Conservation (phyloP, 2,113 vertebrate species). For the Rhinogobius similis region DNA sequence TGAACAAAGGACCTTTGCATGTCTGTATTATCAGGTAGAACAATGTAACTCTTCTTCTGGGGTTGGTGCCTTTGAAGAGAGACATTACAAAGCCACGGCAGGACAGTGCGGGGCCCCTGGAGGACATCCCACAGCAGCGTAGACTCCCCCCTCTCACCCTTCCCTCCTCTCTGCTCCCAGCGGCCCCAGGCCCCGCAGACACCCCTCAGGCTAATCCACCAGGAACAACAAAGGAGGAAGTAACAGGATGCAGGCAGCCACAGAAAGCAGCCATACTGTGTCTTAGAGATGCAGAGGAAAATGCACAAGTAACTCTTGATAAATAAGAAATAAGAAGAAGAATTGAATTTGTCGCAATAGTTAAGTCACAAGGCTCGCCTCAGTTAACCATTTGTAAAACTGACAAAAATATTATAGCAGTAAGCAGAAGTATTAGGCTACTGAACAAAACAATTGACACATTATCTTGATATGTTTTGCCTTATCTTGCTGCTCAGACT, state of each 20-base stretch:
- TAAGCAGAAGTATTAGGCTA: too few relatives aligned
- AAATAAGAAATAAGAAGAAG: too few relatives aligned
- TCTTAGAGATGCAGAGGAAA: slow-evolving; percentile 35
- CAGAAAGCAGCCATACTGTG: slow-evolving; percentile 19
- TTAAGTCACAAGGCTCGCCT: not conserved
- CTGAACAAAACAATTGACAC: too few relatives aligned
- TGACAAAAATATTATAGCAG: too few relatives aligned
- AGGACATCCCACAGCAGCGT: slow-evolving; percentile 84
- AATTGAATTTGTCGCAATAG: too few relatives aligned
- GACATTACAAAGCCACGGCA: slow-evolving; percentile 68
- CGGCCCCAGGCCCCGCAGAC: slow-evolving; percentile 85
- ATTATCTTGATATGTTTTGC: too few relatives aligned
- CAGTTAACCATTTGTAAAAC: not conserved
- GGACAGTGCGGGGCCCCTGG: slow-evolving; percentile 53
- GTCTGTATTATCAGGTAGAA: not conserved
- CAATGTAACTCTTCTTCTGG: not conserved
- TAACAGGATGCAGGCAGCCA: slow-evolving; percentile 39
- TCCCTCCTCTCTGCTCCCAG: slow-evolving; percentile 60
- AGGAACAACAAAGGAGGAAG: slow-evolving; percentile 76
- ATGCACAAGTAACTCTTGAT: slow-evolving; percentile 2
- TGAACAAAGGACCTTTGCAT: not conserved
- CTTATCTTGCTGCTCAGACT: too few relatives aligned
- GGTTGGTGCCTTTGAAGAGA: slow-evolving; percentile 63
- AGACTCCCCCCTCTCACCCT: slow-evolving; percentile 81
- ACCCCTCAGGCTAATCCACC: slow-evolving; percentile 87